A percentile compares a stretch with the other conserved stretches of the same genome.
phyloP scores from a whole-genome alignment of 1,140 invertebrate species.

The Tetramorium alpestre region DNA sequence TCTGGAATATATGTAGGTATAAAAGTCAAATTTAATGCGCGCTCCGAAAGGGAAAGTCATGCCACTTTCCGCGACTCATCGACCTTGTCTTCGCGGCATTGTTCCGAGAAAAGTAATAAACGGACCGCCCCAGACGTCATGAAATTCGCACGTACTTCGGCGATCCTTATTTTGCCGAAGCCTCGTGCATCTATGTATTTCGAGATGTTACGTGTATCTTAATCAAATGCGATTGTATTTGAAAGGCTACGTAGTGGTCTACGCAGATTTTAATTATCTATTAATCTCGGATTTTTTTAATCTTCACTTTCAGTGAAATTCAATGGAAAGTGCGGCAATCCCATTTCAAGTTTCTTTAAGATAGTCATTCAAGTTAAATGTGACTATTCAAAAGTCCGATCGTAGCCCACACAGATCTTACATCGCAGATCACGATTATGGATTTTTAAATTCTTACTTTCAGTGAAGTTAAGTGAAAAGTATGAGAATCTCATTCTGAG shows the following conservation, averaged over 20 bases:
- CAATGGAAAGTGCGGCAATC: not conserved
- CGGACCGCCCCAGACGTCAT: conserved; percentile 4
- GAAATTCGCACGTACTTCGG: conserved; percentile 37
- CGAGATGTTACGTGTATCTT: not conserved
- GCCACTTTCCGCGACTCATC: conserved; percentile 58
- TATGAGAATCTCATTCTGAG: not conserved
- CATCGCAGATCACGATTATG: no score
- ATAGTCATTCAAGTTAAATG: not conserved
- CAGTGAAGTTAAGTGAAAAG: not conserved
- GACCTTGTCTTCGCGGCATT: conserved; percentile 49
- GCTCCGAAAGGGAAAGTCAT: conserved; percentile 69
- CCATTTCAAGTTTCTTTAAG: not conserved
- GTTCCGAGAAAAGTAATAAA: conserved; percentile 73
- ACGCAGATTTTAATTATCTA: not conserved
- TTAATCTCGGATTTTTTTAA: no score
- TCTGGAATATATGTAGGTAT: not conserved
- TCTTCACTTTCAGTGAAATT: not conserved
- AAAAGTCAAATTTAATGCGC: not conserved
- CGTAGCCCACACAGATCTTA: not conserved
- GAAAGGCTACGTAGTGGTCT: not conserved
- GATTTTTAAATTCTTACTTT: not conserved
- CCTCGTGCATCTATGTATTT: not conserved
- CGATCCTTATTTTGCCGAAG: not conserved
- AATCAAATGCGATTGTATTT: not conserved
- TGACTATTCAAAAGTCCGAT: not conserved